These are phyloP conservation scores for Aleiodes alternator DNA, from an alignment of 2,888 invertebrate genomes.

Conservation along the genomic window DNA sequence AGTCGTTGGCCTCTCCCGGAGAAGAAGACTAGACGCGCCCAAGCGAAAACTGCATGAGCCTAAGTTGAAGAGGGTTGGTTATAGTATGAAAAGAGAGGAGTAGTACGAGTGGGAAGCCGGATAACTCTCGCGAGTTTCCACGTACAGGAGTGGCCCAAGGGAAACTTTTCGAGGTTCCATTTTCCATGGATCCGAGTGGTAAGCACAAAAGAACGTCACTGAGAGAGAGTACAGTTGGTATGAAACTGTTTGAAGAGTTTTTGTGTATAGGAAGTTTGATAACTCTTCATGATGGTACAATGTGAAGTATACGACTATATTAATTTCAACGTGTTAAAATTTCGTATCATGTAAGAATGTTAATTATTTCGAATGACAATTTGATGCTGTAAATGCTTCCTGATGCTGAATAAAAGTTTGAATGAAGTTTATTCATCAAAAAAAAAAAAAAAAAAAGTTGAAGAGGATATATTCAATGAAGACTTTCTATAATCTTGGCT, in stretches of 20 bases:
- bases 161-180: constrained; percentile 46
- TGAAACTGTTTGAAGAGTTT: background rate
- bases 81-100: constrained; percentile 25
- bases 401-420: too few relatives aligned
- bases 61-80: constrained; percentile 32
- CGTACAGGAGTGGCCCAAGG: constrained; percentile 32
- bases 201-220: constrained; percentile 30
- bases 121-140: constrained; percentile 33
- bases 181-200: constrained; percentile 40
- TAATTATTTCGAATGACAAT: background rate
- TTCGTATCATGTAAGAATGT: background rate
- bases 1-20: constrained; percentile 39
- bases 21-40: constrained; percentile 37
- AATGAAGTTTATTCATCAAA: too few relatives aligned
- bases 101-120: constrained; percentile 37
- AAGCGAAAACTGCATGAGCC: constrained; percentile 34
- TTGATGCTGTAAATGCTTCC: background rate
- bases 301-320: background rate
- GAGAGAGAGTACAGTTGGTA: constrained; percentile 23
- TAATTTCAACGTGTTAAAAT: background rate
- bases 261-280: constrained; percentile 14
- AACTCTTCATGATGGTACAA: constrained; percentile 1
- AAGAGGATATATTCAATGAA: too few relatives aligned
- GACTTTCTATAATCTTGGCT: too few relatives aligned
- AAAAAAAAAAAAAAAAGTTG: too few relatives aligned